Evolutionary conservation across 2,797 vertebrate species (phyloP).

Genomic region (Uromys caudimaculatus): DNA sequence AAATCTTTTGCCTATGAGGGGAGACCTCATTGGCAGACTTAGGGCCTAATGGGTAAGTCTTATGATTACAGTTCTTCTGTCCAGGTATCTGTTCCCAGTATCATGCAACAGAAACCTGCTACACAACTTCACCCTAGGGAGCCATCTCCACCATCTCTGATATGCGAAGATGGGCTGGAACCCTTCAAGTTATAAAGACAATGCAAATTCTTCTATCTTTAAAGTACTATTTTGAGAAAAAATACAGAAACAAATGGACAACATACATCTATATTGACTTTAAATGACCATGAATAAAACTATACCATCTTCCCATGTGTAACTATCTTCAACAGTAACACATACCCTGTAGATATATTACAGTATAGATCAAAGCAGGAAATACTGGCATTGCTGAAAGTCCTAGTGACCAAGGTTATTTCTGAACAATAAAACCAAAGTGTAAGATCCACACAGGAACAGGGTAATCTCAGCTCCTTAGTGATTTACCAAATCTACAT

Average conservation of each 20-base stretch:
- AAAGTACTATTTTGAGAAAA: neutral
- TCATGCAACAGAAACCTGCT: neutral
- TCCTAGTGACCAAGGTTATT: neutral
- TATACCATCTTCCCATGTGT: neutral
- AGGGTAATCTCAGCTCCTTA: neutral
- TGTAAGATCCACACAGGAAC: neutral
- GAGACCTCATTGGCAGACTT: neutral
- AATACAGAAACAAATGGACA: neutral
- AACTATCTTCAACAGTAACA: neutral
- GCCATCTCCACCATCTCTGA: neutral
- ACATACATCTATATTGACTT: constrained; percentile 18
- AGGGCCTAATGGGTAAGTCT: neutral
- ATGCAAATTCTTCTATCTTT: neutral
- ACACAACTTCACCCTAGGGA: too few relatives aligned
- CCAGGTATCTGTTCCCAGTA: neutral
- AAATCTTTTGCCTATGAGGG: neutral
- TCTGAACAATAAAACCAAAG: neutral
- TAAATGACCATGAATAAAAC: neutral
- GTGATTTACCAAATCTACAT: neutral
- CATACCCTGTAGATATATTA: neutral
- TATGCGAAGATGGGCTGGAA: too few relatives aligned
- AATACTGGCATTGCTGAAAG: neutral
- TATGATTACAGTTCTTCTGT: neutral
- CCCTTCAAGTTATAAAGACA: neutral
- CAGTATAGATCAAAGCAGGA: neutral